Base-by-base conservation (phyloP, 2,797 vertebrate genomes). In the Characodon lateralis region DNA sequence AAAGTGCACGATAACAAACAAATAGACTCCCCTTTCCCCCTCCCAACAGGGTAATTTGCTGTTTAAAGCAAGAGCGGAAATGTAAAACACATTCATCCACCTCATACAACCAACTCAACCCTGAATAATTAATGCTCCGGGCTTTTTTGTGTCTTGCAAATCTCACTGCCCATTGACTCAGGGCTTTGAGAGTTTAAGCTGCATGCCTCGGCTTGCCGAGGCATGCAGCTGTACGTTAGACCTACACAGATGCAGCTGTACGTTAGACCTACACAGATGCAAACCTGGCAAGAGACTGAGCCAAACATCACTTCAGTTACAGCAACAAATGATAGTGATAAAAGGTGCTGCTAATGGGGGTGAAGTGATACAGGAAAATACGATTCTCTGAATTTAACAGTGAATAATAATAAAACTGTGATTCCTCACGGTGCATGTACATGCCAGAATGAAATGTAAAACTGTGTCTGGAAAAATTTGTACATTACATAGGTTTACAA, bases 111-210 rank as follows among this genome's bases (percentile, higher is more conserved):
- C 71, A 70, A 87, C 73, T 73, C 80, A 72, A 74, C 77, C 73
- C 83, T 93, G 84, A 94, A 94, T 94, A 93, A 93, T 95, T 86
- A 90, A 94, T 89, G 89, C 89, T 43, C 46, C 59, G 2, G 88
- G 85, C 80, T 78, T 81, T 55, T 86, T 76, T 87, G 85, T 16
- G 77, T 84, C 83, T 87, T 83, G 75, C 65, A 2, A 65, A 74
- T 87, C 92, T 94, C 88, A 85, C 73, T 87, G 83, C 74, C 71
- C 71, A 87, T 88, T 78, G 77, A 83, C 79, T 88, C 46, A 16
- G 73, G 83, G 71, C 78, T 56, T 7, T 2, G 68, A 31, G 76
- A 76, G 79, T 73, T 73, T 70, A n/a, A 79, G 69, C 74, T 73
- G 35, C 14, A 26, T 55, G 24, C 4, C 66, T 12, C 14, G 35